Conservation (phyloP, 2,113 vertebrate genomes). For the Arvicanthis niloticus region DNA sequence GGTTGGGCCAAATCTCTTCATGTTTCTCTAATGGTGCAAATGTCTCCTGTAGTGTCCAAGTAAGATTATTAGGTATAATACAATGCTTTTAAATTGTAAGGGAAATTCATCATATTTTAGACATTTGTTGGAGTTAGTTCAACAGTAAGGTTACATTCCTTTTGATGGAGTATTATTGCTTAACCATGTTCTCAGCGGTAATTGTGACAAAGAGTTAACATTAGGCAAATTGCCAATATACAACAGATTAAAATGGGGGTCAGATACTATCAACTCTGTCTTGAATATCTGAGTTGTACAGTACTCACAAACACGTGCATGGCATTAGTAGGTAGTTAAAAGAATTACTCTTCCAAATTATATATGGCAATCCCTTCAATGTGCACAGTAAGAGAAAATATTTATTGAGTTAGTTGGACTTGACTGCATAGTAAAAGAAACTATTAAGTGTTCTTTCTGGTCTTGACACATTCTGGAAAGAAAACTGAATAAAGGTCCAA, state of each 20-base stretch:
- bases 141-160: neutral
- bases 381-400: neutral
- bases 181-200: neutral
- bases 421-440: neutral
- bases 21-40: neutral
- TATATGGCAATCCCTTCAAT: neutral
- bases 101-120: neutral
- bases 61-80: neutral
- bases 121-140: neutral
- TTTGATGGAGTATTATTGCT: neutral
- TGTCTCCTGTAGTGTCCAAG: neutral
- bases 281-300: neutral
- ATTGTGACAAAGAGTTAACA: neutral
- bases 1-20: neutral
- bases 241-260: neutral
- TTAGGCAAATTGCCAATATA: neutral
- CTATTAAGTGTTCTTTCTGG: neutral
- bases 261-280: neutral
- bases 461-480: neutral
- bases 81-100: neutral
- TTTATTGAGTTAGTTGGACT: conserved; percentile 8
- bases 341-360: neutral
- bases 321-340: neutral
- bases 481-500: neutral
- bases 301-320: neutral